Evolutionary conservation across 2,797 vertebrate species (phyloP).

Genomic region (Kryptolebias ocellatus): DNA sequence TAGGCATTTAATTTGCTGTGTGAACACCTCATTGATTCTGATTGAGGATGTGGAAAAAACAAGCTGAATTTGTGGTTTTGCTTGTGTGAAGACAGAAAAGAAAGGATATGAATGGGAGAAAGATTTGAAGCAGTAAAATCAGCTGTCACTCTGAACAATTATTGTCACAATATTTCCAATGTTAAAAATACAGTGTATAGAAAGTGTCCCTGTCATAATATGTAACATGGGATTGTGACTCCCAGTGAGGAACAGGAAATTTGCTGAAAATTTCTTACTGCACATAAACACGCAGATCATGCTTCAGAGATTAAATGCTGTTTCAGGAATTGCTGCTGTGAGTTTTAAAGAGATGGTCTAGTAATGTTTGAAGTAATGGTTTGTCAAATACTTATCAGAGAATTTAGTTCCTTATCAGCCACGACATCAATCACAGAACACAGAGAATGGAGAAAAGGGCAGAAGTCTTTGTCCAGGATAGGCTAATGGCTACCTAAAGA

Average conservation of each 20-base stretch:
- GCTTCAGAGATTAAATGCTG: not conserved
- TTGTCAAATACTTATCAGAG: no score
- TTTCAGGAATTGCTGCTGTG: not conserved
- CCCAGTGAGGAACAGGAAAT: conserved; percentile 16
- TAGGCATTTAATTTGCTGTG: not conserved
- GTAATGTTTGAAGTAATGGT: no score
- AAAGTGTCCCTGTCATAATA: conserved; percentile 39
- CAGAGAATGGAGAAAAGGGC: no score
- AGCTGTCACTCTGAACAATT: conserved; percentile 50
- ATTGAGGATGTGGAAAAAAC: conserved; percentile 2
- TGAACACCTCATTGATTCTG: conserved; percentile 37
- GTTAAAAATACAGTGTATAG: conserved; percentile 17
- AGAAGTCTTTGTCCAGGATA: no score
- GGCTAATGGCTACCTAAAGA: no score
- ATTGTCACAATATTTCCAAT: conserved; percentile 69
- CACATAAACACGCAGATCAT: conserved; percentile 1
- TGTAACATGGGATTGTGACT: conserved; percentile 54
- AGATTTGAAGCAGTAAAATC: conserved; percentile 29
- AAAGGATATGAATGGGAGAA: conserved; percentile 20
- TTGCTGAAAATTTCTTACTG: no score
- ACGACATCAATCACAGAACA: no score
- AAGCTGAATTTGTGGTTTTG: conserved; percentile 1
- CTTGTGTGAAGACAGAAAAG: conserved; percentile 17
- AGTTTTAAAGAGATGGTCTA: no score
- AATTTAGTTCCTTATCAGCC: no score